Percentiles rank a stretch among this genome's conserved stretches.
These are phyloP conservation scores for Cinclus mexicanus DNA, from an alignment of 2,113 vertebrate genomes.

Conservation along the genomic window DNA sequence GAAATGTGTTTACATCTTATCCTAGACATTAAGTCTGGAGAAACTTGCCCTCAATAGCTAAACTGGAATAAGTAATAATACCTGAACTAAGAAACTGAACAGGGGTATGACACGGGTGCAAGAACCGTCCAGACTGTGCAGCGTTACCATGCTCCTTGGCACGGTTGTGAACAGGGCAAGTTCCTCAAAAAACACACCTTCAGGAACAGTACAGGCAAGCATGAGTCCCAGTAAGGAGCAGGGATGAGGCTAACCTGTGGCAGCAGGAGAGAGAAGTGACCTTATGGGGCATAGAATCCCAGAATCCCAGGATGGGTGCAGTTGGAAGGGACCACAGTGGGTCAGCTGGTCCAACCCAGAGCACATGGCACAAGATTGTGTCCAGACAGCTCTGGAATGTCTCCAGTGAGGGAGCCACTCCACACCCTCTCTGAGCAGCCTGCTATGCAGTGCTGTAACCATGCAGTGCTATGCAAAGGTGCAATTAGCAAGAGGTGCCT, in stretches of 20 bases:
- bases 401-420: background rate
- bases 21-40: background rate
- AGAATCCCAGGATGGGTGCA: background rate
- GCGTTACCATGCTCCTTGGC: fast-evolving
- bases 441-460: background rate
- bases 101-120: background rate
- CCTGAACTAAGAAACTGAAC: background rate
- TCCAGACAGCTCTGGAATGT: background rate
- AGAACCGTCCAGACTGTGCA: background rate
- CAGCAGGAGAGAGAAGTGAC: background rate
- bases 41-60: background rate
- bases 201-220: background rate
- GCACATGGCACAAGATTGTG: background rate
- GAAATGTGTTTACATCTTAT: background rate
- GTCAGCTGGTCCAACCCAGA: background rate
- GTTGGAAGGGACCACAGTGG: background rate
- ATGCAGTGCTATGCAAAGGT: background rate
- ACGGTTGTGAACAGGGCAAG: background rate
- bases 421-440: background rate
- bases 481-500: background rate
- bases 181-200: background rate
- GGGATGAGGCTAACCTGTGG: background rate
- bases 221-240: background rate
- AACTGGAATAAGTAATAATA: background rate
- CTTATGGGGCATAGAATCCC: background rate